Evolutionary conservation across 2,113 vertebrate genomes (phyloP), one percentile per base, ranked within the genome.

Genomic region (Typhlomys cinereus): DNA sequence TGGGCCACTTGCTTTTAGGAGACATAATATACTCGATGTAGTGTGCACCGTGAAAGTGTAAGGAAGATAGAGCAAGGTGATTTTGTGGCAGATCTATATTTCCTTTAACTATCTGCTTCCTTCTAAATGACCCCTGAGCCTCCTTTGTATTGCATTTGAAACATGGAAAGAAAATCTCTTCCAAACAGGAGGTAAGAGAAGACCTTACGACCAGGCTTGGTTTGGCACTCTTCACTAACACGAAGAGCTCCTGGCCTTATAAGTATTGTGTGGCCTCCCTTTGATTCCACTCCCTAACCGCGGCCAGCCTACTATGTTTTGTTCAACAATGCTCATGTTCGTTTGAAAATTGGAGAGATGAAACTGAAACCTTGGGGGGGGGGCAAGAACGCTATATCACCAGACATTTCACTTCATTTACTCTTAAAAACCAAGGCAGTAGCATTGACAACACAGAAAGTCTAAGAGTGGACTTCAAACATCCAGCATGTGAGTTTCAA

Each of bases 341-440:
- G 93, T 87, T 96, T 89, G 62, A 96, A 97, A 90, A 95, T 85
- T 0, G 14, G 78, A 92, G 39, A 89, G 70, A 93, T 70, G 95
- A 74, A 95, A 95, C 39, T 95, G 70, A n/a, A 85, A 92, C 54
- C 36, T 91, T 70, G 69, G 82, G n/a, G 4, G 69, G 88, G 62
- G 50, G 59, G 81, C n/a, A 97, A 94, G 83, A 89, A 23, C 78
- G 46, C 18, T 97, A 81, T 82, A 81, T 18, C 21, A 75, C 23
- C 89, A 90, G 54, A 93, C 14, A 50, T 81, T 48, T 20, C 54
- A 85, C 87, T 96, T 97, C 93, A 85, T 95, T 97, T 94, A 96
- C 64, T 59, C 59, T 81, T 83, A 88, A 94, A 95, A 86, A 73
- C 87, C 90, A 67, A 95, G 91, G 96, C 76, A 67, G 84, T 2